Base-by-base conservation (phyloP, 2,113 vertebrate species). In the Irena cyanogastra region DNA sequence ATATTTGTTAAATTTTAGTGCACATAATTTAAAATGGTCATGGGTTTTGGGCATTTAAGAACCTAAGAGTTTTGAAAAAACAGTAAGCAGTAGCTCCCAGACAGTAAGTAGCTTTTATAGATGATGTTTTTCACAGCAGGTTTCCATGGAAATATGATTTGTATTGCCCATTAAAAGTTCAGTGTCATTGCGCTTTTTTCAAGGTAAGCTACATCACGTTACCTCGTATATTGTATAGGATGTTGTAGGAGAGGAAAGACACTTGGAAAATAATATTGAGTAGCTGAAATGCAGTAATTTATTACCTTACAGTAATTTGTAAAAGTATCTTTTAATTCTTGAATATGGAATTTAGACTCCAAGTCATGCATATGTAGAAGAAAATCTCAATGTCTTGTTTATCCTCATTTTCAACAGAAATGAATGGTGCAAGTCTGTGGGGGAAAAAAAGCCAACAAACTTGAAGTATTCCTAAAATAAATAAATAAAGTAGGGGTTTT, bases 121-220 rank as follows among this genome's bases (percentile, higher is more conserved):
- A 56, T 83, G 17, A n/a, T 35, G 6, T 53, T 8, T 65, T 96
- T 45, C 72, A 83, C 30, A 52, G n/a, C 26, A 87, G 21, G 22
- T 89, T 89, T 94, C 74, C 56, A 63, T 79, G 56, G 70, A 87
- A 70, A 82, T 91, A 49, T 23, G 31, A 57, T 74, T 87, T 59
- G 19, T 50, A 72, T 75, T 57, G 15, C 31, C n/a, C 39, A 79
- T 83, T 71, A 76, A 76, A 85, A 82, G 33, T 49, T 91, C 52
- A n/a, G 11, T 68, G 35, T 64, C 61, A 23, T 54, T 85, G 19
- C 17, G 66, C 16, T 89, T 79, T 79, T 44, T 37, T 86, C 54
- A 86, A 83, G 28, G 45, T 47, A 87, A 61, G 11, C 17, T 87
- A 41, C 1, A 7, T 76, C 37, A 61, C 31, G 42, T 83, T 83